Conservation (phyloP, 1,140 invertebrate species). For the Pogonus chalceus region DNA sequence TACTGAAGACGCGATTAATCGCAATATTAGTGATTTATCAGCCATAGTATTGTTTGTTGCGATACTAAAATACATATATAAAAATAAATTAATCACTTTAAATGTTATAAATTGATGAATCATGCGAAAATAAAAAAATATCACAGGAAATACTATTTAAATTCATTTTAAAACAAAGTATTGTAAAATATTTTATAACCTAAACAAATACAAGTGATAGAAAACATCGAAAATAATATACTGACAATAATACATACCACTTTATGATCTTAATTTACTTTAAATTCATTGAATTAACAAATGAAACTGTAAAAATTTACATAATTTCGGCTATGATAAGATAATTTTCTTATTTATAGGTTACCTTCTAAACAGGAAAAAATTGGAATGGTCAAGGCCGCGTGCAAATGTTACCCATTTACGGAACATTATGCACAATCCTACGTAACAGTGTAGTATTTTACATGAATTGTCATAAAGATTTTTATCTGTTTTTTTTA, state of each 20-base stretch:
- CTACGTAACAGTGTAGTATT: not conserved
- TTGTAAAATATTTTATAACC: no score
- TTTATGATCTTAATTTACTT: no score
- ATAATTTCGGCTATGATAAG: not conserved
- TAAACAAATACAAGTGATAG: no score
- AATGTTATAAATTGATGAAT: no score
- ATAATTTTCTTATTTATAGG: not conserved
- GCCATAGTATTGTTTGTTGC: not conserved
- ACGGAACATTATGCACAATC: not conserved
- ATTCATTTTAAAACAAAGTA: no score
- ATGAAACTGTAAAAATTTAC: not conserved
- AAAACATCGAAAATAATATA: no score
- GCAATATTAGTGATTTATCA: conserved; percentile 43
- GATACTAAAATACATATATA: not conserved
- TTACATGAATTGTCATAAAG: no score
- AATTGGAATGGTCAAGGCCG: not conserved
- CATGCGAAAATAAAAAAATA: no score
- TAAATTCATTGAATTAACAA: not conserved
- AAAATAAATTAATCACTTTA: not conserved
- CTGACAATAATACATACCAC: no score
- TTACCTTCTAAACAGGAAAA: conserved; percentile 1
- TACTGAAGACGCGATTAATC: conserved; percentile 65
- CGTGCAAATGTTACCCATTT: not conserved
- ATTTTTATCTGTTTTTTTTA: not conserved
- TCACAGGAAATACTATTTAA: no score